phyloP scores from a whole-genome alignment of 2,113 vertebrate genomes.

The Hyperopisus bebe region DNA sequence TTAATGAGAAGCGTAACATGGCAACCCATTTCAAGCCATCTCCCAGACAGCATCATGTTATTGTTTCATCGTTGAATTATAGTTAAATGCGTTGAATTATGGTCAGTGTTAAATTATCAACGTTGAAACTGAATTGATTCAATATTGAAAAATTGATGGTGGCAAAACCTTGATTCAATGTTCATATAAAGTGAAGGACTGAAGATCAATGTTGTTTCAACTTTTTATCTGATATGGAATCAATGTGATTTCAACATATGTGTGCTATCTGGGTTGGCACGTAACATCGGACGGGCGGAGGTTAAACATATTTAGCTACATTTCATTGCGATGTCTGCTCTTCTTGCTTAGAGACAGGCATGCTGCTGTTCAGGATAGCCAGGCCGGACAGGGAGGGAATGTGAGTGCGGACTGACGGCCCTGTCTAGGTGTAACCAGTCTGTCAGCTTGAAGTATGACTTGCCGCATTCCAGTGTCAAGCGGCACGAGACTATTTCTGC shows the following conservation, averaged over 20 bases:
- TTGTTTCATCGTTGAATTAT: too few species aligned
- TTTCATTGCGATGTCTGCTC: not conserved
- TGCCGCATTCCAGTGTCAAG: not conserved
- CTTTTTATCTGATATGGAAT: too few species aligned
- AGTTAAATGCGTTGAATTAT: too few species aligned
- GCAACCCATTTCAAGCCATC: not conserved
- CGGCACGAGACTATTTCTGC: not conserved
- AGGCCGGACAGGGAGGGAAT: not conserved
- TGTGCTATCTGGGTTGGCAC: not conserved
- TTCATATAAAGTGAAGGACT: too few species aligned
- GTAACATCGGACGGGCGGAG: not conserved
- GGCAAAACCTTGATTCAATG: too few species aligned
- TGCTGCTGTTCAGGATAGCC: slow-evolving; percentile 10
- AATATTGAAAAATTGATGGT: too few species aligned
- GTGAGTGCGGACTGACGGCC: not conserved
- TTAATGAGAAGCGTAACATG: not conserved
- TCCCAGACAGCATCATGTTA: too few species aligned
- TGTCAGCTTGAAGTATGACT: slow-evolving; percentile 19
- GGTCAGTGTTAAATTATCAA: too few species aligned
- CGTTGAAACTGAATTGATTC: too few species aligned
- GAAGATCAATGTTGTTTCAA: too few species aligned
- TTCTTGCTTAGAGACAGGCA: not conserved
- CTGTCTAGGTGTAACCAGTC: slow-evolving; percentile 5
- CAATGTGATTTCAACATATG: too few species aligned
- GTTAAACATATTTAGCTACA: not conserved